A percentile compares a stretch with the other conserved stretches of the same genome.
These are phyloP conservation scores for Otolemur garnettii DNA, from an alignment of 2,113 vertebrate species.

Conservation along the genomic window DNA sequence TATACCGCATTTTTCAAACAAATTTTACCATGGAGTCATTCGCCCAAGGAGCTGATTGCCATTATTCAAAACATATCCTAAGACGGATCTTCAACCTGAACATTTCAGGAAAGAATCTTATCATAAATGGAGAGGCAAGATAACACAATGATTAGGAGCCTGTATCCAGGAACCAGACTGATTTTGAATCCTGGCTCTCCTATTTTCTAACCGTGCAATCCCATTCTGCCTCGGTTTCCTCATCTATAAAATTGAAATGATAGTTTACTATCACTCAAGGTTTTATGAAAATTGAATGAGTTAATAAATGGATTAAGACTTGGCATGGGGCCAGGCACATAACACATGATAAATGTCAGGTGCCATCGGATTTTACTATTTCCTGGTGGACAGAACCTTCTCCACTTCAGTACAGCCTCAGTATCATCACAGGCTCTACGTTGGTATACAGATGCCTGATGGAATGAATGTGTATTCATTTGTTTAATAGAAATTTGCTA, in stretches of 20 bases:
- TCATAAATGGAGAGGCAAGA: neutral
- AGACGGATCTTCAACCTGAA: neutral
- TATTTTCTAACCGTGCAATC: neutral
- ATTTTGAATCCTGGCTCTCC: neutral
- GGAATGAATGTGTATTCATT: neutral
- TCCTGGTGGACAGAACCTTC: neutral
- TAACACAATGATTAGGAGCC: neutral
- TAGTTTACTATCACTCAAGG: neutral
- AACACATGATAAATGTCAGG: neutral
- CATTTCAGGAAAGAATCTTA: neutral
- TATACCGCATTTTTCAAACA: neutral
- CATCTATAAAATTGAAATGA: constrained; percentile 53
- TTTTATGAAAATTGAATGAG: constrained; percentile 46
- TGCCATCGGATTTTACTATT: neutral
- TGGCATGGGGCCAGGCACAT: neutral
- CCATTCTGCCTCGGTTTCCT: constrained; percentile 66
- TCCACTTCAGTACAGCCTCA: neutral
- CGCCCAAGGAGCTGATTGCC: neutral
- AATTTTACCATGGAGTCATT: constrained; percentile 1
- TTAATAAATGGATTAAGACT: neutral
- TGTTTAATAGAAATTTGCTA: constrained; percentile 10
- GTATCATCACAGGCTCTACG: neutral
- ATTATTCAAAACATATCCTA: neutral
- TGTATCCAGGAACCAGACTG: neutral
- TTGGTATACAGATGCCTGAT: neutral